Conservation (phyloP, 2,888 invertebrate species). For the Cheilosia grossa region DNA sequence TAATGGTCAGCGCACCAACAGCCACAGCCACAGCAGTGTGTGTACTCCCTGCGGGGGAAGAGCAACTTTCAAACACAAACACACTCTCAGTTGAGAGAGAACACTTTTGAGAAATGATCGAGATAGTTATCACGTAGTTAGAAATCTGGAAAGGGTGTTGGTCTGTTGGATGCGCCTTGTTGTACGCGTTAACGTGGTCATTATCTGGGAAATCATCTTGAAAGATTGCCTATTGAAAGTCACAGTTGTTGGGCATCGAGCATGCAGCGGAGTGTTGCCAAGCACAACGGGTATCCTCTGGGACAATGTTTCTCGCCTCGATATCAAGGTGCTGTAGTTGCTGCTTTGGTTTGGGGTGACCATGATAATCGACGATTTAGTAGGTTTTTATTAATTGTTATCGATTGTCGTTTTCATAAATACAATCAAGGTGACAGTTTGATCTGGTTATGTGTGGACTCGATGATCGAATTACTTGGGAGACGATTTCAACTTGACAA, state of each 20-base stretch:
- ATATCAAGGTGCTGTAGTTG: conserved; percentile 12
- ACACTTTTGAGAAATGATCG: conserved; percentile 60
- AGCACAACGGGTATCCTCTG: conserved; percentile 16
- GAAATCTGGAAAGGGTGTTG: conserved; percentile 66
- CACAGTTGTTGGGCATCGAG: conserved; percentile 41
- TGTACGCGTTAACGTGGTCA: conserved; percentile 63
- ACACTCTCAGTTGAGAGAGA: conserved; percentile 1
- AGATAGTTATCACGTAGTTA: conserved; percentile 57
- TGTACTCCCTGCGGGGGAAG: conserved; percentile 10
- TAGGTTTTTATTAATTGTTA: conserved; percentile 74
- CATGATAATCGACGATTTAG: conserved; percentile 72
- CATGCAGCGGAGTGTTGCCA: not conserved
- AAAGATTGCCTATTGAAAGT: conserved; percentile 73
- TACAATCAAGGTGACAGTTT: conserved; percentile 33
- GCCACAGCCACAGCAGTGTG: not conserved
- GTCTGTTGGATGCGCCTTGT: conserved; percentile 56
- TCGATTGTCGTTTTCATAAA: conserved; percentile 75
- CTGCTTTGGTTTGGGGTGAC: conserved; percentile 37
- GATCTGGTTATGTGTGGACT: conserved; percentile 52
- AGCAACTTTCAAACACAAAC: not conserved
- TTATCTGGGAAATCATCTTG: conserved; percentile 69
- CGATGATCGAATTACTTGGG: conserved; percentile 66
- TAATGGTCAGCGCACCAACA: conserved; percentile 22
- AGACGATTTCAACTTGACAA: conserved; percentile 64
- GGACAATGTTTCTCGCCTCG: conserved; percentile 13